These are phyloP conservation scores for Drosophila cyrtoloma DNA, from an alignment of 2,888 invertebrate species.

Conservation along the genomic window DNA sequence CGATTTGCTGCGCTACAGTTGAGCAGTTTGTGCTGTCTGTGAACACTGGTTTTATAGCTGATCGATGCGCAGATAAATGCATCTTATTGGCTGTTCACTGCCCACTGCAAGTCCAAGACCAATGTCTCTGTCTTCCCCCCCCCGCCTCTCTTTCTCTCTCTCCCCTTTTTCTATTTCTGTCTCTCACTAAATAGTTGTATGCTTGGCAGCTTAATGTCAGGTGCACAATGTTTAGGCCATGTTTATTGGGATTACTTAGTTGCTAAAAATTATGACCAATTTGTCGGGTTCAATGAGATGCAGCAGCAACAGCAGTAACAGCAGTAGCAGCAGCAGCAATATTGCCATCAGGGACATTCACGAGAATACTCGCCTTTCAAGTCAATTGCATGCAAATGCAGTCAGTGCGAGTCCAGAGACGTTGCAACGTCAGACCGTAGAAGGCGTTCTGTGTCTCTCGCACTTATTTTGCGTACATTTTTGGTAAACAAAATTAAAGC, in stretches of 20 bases:
- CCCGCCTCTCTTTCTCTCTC: not conserved
- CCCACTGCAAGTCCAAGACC: conserved; percentile 46
- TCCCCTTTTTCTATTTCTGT: conserved; percentile 4
- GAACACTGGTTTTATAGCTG: conserved; percentile 43
- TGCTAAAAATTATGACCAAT: conserved; percentile 82
- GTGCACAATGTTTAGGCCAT: conserved; percentile 76
- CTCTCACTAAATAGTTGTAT: conserved; percentile 17
- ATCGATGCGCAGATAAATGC: conserved; percentile 79
- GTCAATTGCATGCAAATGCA: conserved; percentile 79
- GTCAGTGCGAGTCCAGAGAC: conserved; percentile 28
- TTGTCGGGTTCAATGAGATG: conserved; percentile 76
- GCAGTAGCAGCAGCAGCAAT: conserved; percentile 12
- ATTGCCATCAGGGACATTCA: conserved; percentile 35
- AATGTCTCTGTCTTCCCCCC: conserved; percentile 21
- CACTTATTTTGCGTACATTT: conserved; percentile 81
- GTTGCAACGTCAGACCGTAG: conserved; percentile 59
- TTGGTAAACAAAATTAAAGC: conserved; percentile 80
- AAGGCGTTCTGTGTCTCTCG: conserved; percentile 65
- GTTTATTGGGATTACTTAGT: conserved; percentile 82
- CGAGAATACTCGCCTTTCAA: conserved; percentile 63
- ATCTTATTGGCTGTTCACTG: conserved; percentile 67
- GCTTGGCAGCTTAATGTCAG: conserved; percentile 79
- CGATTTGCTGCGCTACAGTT: conserved; percentile 64
- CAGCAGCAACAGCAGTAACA: conserved; percentile 29
- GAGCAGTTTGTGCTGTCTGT: conserved; percentile 16